Evolutionary conservation across 2,797 vertebrate species (phyloP), one percentile per base, ranked within the genome.

Genomic region (Sphenodon punctatus): DNA sequence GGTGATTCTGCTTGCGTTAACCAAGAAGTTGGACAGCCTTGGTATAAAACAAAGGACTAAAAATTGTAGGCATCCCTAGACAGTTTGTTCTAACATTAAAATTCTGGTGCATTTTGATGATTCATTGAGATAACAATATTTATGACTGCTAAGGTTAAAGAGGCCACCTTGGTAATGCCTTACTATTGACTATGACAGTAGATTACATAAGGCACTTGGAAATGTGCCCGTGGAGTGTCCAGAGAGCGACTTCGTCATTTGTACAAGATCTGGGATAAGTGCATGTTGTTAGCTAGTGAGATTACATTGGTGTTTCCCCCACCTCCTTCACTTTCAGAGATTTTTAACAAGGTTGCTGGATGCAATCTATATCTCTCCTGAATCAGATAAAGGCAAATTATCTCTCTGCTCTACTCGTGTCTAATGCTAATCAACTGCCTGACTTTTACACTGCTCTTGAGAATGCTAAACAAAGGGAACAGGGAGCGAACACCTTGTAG

Each of bases 331-430:
- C 61, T 56, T 67, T 19, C 4, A 51, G 32, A 2, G 73, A 11
- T 76, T 88, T 67, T 36, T 51, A 0, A 1, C 17, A 5, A 30
- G 30, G 12, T 16, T 4, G 3, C 9, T 59, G 12, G 5, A 7
- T 43, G 10, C 8, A 7, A 15, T 64, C 16, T 80, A 1, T 66
- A 11, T 66, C 51, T 23, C 51, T 70, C 32, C 61, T n/a, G 7
- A 38, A 19, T 49, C 8, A 15, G 23, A 0, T 0, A 3, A 4
- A 34, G 67, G 20, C 3, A 3, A 3, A 0, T 66, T 80, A 75
- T 6, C 4, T 27, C 27, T 32, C 10, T 63, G 25, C 4, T 0
- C 55, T 66, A 20, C 32, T 51, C 4, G 1, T 36, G 39, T 17
- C 34, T 46, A 49, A 56, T 16, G 42, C 8, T 15, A 49, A 78